These are phyloP conservation scores for Ophioninae sp. DNA, from an alignment of 2,888 invertebrate genomes.

Conservation along the genomic window DNA sequence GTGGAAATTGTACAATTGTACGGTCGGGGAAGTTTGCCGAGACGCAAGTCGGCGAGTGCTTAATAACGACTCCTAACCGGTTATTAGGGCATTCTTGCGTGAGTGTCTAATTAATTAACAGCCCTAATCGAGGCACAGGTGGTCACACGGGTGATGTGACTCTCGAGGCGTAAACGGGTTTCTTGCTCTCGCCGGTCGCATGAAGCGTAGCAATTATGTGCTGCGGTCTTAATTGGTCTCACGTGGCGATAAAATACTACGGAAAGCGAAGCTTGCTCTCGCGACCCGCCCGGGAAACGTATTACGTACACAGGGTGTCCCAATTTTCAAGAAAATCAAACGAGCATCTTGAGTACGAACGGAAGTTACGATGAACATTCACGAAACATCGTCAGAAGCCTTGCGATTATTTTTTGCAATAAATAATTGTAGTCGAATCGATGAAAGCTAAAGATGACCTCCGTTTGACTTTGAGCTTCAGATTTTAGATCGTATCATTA, in stretches of 20 bases:
- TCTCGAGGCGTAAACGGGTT: conserved; percentile 60
- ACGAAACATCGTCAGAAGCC: background rate
- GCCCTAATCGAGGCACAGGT: conserved; percentile 61
- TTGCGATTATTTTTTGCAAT: background rate
- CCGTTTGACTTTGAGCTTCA: too few species aligned
- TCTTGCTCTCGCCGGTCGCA: conserved; percentile 59
- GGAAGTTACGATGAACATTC: background rate
- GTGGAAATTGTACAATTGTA: conserved; percentile 35
- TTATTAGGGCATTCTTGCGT: conserved; percentile 61
- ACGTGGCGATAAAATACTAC: conserved; percentile 55
- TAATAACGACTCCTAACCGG: conserved; percentile 55
- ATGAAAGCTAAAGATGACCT: too few species aligned
- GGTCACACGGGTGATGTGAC: conserved; percentile 60
- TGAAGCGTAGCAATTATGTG: conserved; percentile 63
- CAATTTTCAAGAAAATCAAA: background rate
- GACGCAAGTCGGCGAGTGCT: conserved; percentile 37
- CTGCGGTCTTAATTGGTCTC: conserved; percentile 64
- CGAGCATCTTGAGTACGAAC: background rate
- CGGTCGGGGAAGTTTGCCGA: conserved; percentile 8
- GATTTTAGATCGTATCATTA: too few species aligned
- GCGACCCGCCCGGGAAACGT: conserved; percentile 16
- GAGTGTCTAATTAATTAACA: conserved; percentile 65
- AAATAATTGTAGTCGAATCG: background rate
- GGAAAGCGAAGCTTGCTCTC: conserved; percentile 47
- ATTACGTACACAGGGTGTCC: conserved; percentile 29